Conservation (phyloP, 2,113 vertebrate species). For the Catharus fuscescens region DNA sequence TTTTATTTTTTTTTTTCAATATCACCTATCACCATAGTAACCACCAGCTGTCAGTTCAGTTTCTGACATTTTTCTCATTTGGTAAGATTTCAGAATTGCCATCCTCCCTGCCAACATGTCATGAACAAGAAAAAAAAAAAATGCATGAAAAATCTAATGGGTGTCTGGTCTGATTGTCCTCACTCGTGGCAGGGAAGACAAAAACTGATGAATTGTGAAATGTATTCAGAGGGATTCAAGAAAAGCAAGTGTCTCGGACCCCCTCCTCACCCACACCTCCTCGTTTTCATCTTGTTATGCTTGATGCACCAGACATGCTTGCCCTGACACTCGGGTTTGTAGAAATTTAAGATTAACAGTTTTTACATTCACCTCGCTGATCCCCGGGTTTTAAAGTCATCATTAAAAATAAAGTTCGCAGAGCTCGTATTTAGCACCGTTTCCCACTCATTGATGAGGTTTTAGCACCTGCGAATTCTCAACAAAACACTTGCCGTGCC, state of each 20-base stretch:
- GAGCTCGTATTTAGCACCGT: constrained; percentile 60
- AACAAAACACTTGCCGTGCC: constrained; percentile 46
- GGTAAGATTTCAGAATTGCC: constrained; percentile 98
- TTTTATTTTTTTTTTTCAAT: constrained; percentile 80
- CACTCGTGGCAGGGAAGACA: constrained; percentile 99
- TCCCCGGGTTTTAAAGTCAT: constrained; percentile 71
- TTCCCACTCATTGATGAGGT: constrained; percentile 57
- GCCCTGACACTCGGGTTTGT: constrained; percentile 82
- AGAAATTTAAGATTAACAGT: constrained; percentile 85
- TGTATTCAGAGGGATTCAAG: constrained; percentile 99
- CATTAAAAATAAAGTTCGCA: constrained; percentile 80
- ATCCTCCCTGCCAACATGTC: constrained; percentile 97
- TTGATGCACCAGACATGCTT: constrained; percentile 80
- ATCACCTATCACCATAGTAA: constrained; percentile 94
- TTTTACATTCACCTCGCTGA: constrained; percentile 80
- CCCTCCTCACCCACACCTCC: constrained; percentile 77
- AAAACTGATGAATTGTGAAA: constrained; percentile 99
- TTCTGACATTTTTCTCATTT: constrained; percentile 99
- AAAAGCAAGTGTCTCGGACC: constrained; percentile 93
- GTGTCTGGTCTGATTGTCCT: constrained; percentile 99
- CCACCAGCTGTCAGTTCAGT: constrained; percentile 90
- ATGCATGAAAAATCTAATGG: constrained; percentile 98
- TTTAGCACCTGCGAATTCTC: constrained; percentile 64
- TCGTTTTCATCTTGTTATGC: constrained; percentile 84
- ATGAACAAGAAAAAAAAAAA: constrained; percentile 90